Evolutionary conservation across 2,797 vertebrate genomes (phyloP).

Genomic region (Podarcis siculus): DNA sequence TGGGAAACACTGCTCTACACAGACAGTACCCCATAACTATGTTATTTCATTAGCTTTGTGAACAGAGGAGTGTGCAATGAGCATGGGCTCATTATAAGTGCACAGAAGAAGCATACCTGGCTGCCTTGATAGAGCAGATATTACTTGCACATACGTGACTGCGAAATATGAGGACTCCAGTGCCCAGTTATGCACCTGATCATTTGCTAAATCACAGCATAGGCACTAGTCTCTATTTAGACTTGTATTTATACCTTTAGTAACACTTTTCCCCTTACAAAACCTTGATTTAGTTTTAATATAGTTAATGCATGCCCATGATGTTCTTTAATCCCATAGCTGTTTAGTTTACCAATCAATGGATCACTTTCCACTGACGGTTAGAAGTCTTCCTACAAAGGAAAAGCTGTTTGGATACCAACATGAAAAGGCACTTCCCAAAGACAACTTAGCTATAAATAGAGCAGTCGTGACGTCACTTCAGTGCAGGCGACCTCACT

Average conservation of each 20-base stretch:
- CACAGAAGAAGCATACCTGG: no score
- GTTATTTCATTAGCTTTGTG: no score
- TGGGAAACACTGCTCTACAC: no score
- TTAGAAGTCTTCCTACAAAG: constrained; percentile 65
- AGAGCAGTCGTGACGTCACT: constrained; percentile 86
- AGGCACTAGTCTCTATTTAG: no score
- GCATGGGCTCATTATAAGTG: no score
- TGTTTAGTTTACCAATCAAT: constrained; percentile 63
- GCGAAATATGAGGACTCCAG: no score
- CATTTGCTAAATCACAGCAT: no score
- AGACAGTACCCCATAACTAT: no score
- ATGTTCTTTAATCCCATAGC: constrained; percentile 43
- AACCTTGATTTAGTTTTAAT: constrained; percentile 48
- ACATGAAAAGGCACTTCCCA: constrained; percentile 88
- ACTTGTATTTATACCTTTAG: background rate
- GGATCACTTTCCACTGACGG: constrained; percentile 64
- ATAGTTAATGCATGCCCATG: constrained; percentile 5
- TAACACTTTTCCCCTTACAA: background rate
- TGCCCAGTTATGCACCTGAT: no score
- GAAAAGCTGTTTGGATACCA: constrained; percentile 82
- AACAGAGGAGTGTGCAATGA: no score
- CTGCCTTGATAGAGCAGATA: no score
- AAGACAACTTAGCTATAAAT: constrained; percentile 91
- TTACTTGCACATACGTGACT: no score
- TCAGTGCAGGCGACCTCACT: constrained; percentile 84